Evolutionary conservation across 2,888 invertebrate genomes (phyloP), one percentile per base, ranked within the genome.

Genomic region (Polyommatus iphigenia): DNA sequence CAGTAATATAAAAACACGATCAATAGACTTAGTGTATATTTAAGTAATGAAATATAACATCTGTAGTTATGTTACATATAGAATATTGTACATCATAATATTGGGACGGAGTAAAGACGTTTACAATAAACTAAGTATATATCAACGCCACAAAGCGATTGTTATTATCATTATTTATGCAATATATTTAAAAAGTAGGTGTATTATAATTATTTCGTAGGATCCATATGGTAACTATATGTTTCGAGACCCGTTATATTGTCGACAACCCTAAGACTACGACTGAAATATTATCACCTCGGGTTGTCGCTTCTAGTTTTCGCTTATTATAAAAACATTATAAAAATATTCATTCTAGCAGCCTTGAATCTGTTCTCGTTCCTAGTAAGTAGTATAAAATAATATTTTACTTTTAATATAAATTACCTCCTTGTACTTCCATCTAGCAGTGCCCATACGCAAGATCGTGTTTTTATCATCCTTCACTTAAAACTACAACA

Each of bases 201-300:
- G 79, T 83, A 50, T 77, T 79, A 79, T 50, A 62, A 84, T 85
- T 79, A 80, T 72, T 80, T 86, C 87, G 89, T 91, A 92, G 91
- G 91, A 91, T 89, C 89, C 85, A 84, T 87, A 85, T 93, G 93
- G 93, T 93, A 93, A 93, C 93, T 92, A 89, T 88, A 83, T 86
- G 90, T 93, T 93, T 88, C 91, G 84, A 87, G 87, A 93, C 93
- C 93, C 93, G 93, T 93, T 91, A 75, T 81, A 83, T 84, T 85
- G 85, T 81, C 85, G 87, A 83, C 86, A 88, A 85, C 87, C 87
- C 88, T 86, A 83, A 83, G 80, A 72, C 73, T 76, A 41, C n/a
- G 73, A 46, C 71, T 71, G 57, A 77, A 67, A 76, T 77, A 79
- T 78, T 59, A 78, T 71, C 67, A 20, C 75, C 80, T 79, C 87